phyloP scores from a whole-genome alignment of 2,888 invertebrate species.

The Gari tellinella region DNA sequence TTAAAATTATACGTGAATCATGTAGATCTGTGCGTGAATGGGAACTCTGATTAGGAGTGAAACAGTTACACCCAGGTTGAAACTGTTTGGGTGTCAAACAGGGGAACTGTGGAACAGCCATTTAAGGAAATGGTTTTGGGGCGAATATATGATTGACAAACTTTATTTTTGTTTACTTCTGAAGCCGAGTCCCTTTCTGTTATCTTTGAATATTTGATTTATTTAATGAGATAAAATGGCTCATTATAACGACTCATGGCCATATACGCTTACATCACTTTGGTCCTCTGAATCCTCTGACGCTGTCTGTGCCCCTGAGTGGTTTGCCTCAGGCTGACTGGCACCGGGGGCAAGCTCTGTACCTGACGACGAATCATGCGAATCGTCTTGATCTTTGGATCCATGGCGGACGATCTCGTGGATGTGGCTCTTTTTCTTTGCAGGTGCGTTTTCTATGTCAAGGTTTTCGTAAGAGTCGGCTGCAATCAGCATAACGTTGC shows the following conservation, averaged over 20 bases:
- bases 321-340: conserved; percentile 20
- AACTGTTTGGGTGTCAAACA: no score
- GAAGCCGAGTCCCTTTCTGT: no score
- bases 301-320: conserved; percentile 52
- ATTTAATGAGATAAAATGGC: conserved; percentile 2
- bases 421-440: conserved; percentile 62
- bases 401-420: conserved; percentile 69
- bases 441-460: conserved; percentile 59
- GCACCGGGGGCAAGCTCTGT: conserved; percentile 24
- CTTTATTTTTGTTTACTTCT: no score
- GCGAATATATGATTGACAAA: no score
- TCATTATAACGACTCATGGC: not conserved
- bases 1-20: no score
- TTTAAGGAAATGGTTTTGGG: no score
- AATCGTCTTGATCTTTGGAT: conserved; percentile 41
- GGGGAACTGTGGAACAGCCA: no score
- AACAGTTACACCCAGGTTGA: no score
- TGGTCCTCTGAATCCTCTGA: conserved; percentile 69
- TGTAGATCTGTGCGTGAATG: no score
- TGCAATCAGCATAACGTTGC: conserved; percentile 89
- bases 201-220: no score
- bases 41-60: no score
- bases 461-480: conserved; percentile 82
- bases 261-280: conserved; percentile 46
- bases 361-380: conserved; percentile 18